Conservation (phyloP, 2,797 vertebrate species). For the Heteromormyrus szaboi region DNA sequence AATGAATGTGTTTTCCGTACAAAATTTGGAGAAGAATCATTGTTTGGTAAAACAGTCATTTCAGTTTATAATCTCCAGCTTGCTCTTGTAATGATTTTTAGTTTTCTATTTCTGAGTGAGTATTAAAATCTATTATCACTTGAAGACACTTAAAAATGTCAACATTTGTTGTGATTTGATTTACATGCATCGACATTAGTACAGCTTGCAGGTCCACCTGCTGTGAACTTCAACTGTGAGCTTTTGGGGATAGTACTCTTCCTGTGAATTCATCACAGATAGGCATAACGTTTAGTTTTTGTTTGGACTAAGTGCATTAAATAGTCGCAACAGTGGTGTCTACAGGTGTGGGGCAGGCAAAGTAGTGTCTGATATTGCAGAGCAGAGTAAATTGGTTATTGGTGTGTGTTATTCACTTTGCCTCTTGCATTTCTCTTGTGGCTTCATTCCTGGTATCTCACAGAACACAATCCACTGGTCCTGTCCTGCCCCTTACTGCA, state of each 20-base stretch:
- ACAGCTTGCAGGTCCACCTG: constrained; percentile 23
- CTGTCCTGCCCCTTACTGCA: constrained; percentile 43
- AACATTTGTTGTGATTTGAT: not conserved
- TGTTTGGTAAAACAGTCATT: not conserved
- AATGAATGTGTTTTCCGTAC: not conserved
- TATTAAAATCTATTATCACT: not conserved
- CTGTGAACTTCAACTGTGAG: not conserved
- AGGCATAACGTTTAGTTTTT: constrained; percentile 39
- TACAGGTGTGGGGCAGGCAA: constrained; percentile 5
- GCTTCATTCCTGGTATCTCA: constrained; percentile 45
- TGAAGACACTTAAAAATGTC: not conserved
- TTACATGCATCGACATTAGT: not conserved
- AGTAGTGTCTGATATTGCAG: constrained; percentile 45
- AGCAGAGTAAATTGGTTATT: constrained; percentile 56
- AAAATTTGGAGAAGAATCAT: not conserved
- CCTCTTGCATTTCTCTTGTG: constrained; percentile 63
- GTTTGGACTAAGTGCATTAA: constrained; percentile 36
- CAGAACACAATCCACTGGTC: constrained; percentile 54
- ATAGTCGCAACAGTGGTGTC: constrained; percentile 31
- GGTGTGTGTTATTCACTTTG: constrained; percentile 57
- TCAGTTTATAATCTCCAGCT: not conserved
- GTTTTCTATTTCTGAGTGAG: not conserved
- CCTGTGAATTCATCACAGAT: constrained; percentile 33
- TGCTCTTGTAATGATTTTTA: not conserved
- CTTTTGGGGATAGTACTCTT: not conserved